Evolutionary conservation across 2,113 vertebrate species (phyloP).

Genomic region (Theristicus caerulescens): DNA sequence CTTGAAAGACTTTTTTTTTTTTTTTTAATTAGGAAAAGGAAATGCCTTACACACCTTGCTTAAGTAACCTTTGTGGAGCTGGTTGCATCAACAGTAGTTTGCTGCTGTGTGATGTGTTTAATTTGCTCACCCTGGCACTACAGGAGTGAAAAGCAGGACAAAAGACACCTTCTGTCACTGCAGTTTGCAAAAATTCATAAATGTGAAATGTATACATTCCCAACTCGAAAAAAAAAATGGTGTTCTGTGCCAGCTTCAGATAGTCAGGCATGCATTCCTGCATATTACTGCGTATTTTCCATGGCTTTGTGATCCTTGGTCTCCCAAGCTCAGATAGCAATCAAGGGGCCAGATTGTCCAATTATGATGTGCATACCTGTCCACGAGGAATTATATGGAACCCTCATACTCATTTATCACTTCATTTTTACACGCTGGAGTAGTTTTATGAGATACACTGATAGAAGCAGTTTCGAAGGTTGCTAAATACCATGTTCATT

Average conservation of each 20-base stretch:
- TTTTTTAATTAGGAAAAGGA: neutral
- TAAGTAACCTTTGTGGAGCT: neutral
- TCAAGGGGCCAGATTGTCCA: neutral
- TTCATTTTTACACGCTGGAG: neutral
- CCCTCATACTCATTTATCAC: neutral
- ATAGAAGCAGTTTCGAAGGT: neutral
- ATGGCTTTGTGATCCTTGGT: neutral
- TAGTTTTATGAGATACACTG: neutral
- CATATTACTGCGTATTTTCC: neutral
- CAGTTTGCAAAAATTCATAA: neutral
- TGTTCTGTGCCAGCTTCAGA: neutral
- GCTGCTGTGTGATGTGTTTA: neutral
- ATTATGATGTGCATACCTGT: neutral
- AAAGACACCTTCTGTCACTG: conserved; percentile 8
- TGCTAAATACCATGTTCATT: neutral
- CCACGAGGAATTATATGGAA: neutral
- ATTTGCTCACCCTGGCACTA: neutral
- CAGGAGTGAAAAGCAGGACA: neutral
- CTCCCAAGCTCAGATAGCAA: neutral
- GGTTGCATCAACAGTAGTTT: neutral
- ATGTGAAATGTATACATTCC: neutral
- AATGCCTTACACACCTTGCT: neutral
- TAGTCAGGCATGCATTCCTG: conserved; percentile 6
- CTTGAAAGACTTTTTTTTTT: neutral
- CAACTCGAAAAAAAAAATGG: neutral